A percentile compares a stretch with the other conserved stretches of the same genome.
Conservation (phyloP, 2,797 vertebrate species). For the Betta splendens region DNA sequence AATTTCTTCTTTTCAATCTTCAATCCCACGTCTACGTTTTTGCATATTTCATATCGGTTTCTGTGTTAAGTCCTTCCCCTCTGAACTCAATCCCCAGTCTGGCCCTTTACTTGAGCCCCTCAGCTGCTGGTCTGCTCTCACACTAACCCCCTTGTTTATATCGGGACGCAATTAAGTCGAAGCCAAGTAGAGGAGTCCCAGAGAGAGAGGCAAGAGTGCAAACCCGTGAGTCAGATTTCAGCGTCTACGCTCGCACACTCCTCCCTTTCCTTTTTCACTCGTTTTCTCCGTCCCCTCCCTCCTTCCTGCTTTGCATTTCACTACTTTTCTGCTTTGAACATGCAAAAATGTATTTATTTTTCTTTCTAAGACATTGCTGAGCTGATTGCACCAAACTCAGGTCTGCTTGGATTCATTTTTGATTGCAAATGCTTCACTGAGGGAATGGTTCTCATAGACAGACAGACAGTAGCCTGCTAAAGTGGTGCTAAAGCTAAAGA, state of each 20-base stretch:
- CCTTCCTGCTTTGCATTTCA: conserved; percentile 14
- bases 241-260: conserved; percentile 62
- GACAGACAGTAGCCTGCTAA: conserved; percentile 57
- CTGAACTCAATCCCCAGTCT: conserved; percentile 85
- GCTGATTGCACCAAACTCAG: conserved; percentile 31
- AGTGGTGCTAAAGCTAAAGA: conserved; percentile 57
- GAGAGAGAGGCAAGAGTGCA: conserved; percentile 91
- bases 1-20: conserved; percentile 47
- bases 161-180: conserved; percentile 88
- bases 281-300: conserved; percentile 59
- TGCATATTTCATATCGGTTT: conserved; percentile 79
- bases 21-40: conserved; percentile 63
- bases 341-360: conserved; percentile 23
- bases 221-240: conserved; percentile 87
- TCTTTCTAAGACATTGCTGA: conserved; percentile 23
- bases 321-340: conserved; percentile 41
- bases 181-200: conserved; percentile 90
- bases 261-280: conserved; percentile 61
- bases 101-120: conserved; percentile 84
- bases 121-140: conserved; percentile 90
- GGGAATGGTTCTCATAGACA: conserved; percentile 48
- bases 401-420: conserved; percentile 37
- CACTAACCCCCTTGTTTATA: conserved; percentile 94
- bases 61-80: conserved; percentile 79
- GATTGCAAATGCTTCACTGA: conserved; percentile 34